Base-by-base conservation (phyloP, 1,140 invertebrate species). In the Hyles vespertilio region DNA sequence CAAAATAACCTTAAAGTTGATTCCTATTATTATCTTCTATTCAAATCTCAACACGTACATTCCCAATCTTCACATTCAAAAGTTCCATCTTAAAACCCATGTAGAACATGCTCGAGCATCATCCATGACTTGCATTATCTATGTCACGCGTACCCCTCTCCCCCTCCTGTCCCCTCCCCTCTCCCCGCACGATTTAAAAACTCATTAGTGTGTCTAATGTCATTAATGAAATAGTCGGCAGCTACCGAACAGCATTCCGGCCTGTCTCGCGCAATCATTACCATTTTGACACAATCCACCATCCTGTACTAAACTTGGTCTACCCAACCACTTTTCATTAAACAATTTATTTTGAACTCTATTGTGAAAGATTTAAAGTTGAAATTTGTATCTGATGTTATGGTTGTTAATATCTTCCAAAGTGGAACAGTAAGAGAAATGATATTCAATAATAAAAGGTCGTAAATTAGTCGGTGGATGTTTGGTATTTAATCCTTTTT, bases 221-320 rank as follows among this genome's bases (percentile, higher is more conserved):
- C 70, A 69, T 69, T 69, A 72, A 72, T 69, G 67, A 59, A 72
- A 72, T 72, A 67, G 67, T 72, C 70, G 54, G 61, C 61, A 40
- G 70, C 65, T 69, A 67, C 67, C 59, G 67, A 65, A 59, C 64
- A 59, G 59, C 64, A 65, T 72, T 72, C 64, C 65, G 66, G 60
- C 61, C 48, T 68, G 69, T 68, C 67, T 60, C 58, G 34, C 62
- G 58, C 55, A 43, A 64, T 72, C 57, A 72, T 72, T 69, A 69
- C 64, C 67, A 65, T 66, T 64, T 55, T 64, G 67, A 67, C 67
- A 67, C 61, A 49, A 77, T 40, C 36, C 36, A 8, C 36, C 70
- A 71, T 65, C 69, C 71, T 10, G 10, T 5, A 58, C 68, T 52
- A 52, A 63, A 75, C 72, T 63, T 57, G 67, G 61, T 58, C 45